A percentile compares a stretch with the other conserved stretches of the same genome.
These are phyloP conservation scores for Eira barbara DNA, from an alignment of 2,113 vertebrate species.

Conservation along the genomic window DNA sequence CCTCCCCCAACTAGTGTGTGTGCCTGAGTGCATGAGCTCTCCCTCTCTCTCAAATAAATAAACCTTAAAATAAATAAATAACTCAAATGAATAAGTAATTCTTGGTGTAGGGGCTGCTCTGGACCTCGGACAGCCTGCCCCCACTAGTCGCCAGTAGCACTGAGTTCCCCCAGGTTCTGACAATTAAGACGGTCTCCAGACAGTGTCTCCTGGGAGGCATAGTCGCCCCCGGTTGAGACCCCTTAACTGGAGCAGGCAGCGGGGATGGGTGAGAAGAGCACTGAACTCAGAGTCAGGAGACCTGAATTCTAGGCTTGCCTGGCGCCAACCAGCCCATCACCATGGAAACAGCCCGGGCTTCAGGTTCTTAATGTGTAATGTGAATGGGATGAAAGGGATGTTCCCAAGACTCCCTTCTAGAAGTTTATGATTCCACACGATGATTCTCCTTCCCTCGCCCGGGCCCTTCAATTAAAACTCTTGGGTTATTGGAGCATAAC, in stretches of 20 bases:
- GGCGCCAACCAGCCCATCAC: neutral
- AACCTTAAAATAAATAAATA: too few relatives aligned
- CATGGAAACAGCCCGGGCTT: neutral
- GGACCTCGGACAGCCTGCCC: neutral
- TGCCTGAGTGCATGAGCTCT: too few relatives aligned
- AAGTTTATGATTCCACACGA: neutral
- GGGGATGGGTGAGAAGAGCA: neutral
- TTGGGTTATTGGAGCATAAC: slow-evolving; percentile 37
- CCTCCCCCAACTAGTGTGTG: too few relatives aligned
- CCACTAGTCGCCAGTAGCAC: neutral
- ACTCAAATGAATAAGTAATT: neutral
- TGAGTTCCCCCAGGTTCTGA: neutral
- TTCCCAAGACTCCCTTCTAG: neutral
- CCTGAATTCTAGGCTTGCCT: neutral
- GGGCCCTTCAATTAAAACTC: slow-evolving; percentile 31
- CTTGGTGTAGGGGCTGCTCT: neutral
- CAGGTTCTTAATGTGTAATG: neutral
- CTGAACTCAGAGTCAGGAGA: neutral
- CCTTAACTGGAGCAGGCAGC: neutral
- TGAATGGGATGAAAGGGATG: neutral
- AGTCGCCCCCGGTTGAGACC: neutral
- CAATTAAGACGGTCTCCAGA: neutral
- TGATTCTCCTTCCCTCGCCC: neutral
- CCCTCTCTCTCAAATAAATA: too few relatives aligned
- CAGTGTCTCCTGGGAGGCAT: neutral